Base-by-base conservation (phyloP, 2,113 vertebrate genomes). In the Centropus unirufus region DNA sequence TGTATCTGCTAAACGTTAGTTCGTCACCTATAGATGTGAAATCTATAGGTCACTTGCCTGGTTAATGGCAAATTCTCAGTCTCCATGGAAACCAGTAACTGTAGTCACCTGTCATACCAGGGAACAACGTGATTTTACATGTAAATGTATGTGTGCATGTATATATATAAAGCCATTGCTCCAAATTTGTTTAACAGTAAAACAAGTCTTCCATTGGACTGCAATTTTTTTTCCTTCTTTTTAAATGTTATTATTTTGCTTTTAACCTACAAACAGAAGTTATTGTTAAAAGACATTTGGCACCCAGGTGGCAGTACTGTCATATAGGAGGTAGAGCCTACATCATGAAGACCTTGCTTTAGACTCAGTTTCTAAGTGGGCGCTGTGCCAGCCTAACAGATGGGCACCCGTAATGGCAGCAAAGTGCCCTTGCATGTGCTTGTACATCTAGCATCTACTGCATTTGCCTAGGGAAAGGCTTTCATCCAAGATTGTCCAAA, bases 321-420 rank as follows among this genome's bases (percentile, higher is more conserved):
- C 69, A 66, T 4, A 51, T 92, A 74, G 57, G 55, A 95, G 51
- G 26, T 36, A 94, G 36, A 84, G 21, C 30, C 57, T 70, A 8
- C 32, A 51, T 8, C 68, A 52, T 2, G 2, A 61, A 75, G 34
- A 92, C 46, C 63, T 89, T 79, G n/a, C 64, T 74, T 91, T 46
- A 68, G 77, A 70, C 47, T 61, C 32, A 66, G 66, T n/a, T 84
- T 75, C 68, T 73, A 86, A 36, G 74, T 30, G 86, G 97, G 96
- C 96, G 91, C 20, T 27, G 18, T 46, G 96, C 96, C 97, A 98
- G 58, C 36, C 76, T 73, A 79, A 91, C 96, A 97, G 97, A 97
- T 96, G 96, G 96, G 42, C 92, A 79, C 74, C 70, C 78, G 70
- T 86, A 93, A 86, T 66, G 81, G 94, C 91, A 94, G 84, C 94